These are phyloP conservation scores for Cephus cinctus DNA, from an alignment of 1,140 invertebrate genomes.

Conservation along the genomic window DNA sequence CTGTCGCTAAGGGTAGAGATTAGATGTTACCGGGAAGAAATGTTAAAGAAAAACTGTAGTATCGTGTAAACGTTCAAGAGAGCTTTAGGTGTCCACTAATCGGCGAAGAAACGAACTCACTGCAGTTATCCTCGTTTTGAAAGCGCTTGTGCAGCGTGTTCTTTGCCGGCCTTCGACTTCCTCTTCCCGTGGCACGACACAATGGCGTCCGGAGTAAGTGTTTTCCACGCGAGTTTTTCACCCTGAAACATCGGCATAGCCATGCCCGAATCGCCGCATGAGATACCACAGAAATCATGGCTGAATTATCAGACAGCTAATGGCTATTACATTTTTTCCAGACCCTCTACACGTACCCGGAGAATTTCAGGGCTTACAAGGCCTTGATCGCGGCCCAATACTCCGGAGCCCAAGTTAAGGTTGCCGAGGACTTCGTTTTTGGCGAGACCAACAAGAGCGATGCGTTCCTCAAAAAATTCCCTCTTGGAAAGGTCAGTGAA, in stretches of 20 bases:
- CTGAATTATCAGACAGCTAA: slow-evolving; percentile 12
- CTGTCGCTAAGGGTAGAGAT: not conserved
- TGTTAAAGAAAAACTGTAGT: not conserved
- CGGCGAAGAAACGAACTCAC: not conserved
- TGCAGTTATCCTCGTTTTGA: too few relatives aligned
- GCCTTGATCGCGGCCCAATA: slow-evolving; percentile 93
- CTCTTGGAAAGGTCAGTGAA: slow-evolving; percentile 88
- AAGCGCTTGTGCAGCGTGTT: slow-evolving; percentile 22
- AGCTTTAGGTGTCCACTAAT: not conserved
- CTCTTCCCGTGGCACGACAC: slow-evolving; percentile 46
- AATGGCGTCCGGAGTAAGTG: slow-evolving; percentile 63
- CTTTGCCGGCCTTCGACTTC: slow-evolving; percentile 51
- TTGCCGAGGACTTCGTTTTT: slow-evolving; percentile 84
- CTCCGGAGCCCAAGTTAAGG: slow-evolving; percentile 84
- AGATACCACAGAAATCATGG: not conserved
- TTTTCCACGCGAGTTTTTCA: slow-evolving; percentile 38
- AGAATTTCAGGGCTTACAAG: slow-evolving; percentile 94
- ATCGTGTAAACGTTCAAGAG: not conserved
- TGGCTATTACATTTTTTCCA: slow-evolving; percentile 61
- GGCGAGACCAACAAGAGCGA: slow-evolving; percentile 90
- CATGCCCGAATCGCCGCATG: not conserved
- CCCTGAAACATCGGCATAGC: slow-evolving; percentile 45
- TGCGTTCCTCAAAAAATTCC: slow-evolving; percentile 90
- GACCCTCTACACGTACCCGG: slow-evolving; percentile 95
- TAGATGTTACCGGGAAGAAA: not conserved